phyloP scores from a whole-genome alignment of 2,888 invertebrate species.

The Nowickia ferox region DNA sequence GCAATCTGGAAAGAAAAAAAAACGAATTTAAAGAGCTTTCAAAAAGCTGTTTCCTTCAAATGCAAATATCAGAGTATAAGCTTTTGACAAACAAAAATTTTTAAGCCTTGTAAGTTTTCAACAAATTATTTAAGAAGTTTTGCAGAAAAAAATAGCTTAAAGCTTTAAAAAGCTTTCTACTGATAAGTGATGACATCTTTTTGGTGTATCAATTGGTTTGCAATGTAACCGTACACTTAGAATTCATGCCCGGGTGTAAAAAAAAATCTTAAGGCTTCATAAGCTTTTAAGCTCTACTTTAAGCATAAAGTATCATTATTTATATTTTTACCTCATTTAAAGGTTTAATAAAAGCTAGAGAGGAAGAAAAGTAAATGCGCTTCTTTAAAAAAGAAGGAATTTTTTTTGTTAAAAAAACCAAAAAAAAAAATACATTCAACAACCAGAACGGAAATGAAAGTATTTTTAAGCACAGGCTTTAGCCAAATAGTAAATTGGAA shows the following conservation, averaged over 20 bases:
- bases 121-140: background rate
- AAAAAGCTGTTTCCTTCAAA: too few species aligned
- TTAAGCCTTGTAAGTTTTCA: background rate
- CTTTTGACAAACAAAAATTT: background rate
- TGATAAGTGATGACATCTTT: too few species aligned
- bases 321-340: slow-evolving; percentile 3
- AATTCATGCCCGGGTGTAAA: too few species aligned
- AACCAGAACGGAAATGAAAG: slow-evolving; percentile 66
- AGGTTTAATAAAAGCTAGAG: background rate
- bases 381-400: slow-evolving; percentile 34
- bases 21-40: too few species aligned
- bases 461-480: slow-evolving; percentile 70
- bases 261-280: too few species aligned
- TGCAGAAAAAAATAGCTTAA: too few species aligned
- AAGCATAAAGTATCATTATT: too few species aligned
- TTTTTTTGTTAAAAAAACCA: slow-evolving; percentile 4
- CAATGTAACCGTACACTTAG: too few species aligned
- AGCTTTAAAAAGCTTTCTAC: too few species aligned
- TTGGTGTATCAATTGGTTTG: too few species aligned
- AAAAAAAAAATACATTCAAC: slow-evolving; percentile 12
- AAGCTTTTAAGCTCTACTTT: too few species aligned
- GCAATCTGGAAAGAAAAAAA: too few species aligned
- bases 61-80: background rate
- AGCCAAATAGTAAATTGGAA: slow-evolving; percentile 74
- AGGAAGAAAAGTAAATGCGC: slow-evolving; percentile 30